Base-by-base conservation (phyloP, 1,140 invertebrate species). In the Zaprionus gabonicus region DNA sequence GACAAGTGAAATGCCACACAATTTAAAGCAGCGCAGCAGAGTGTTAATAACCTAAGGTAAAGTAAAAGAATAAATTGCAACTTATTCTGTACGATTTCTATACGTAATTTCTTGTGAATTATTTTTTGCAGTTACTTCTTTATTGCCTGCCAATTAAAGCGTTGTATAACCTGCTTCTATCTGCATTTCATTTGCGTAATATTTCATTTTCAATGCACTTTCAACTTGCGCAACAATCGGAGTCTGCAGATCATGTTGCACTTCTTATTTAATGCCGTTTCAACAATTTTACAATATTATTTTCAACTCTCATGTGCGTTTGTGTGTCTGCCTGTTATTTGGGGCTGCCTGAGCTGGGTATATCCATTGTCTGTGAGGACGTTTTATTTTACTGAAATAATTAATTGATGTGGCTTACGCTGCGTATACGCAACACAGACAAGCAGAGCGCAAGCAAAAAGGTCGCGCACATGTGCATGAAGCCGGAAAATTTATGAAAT, bases 401-500 rank as follows among this genome's bases (percentile, higher is more conserved):
- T 87, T 86, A 80, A 86, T 87, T 82, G 38, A 23, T 58, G 23
- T 31, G 53, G 41, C 53, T 55, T 65, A 68, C 34, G 44, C 67
- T 55, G 66, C 65, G 69, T 68, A 77, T 84, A 68, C 73, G 69
- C 66, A 73, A 65, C 44, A 65, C 44, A 53, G 12, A 67, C 23
- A 41, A 13, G 17, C 27, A 20, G 25, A 17, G 36, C 15, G 31
- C 44, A 7, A 46, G 27, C 68, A n/a, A 10, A 58, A 57, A 71
- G 72, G 49, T 77, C 25, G 13, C 56, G 51, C 60, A 67, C 59
- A 59, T 70, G 71, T 62, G 36, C 64, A 64, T 12, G 49, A 76
- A 76, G 58, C 57, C 51, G 67, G 68, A 67, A 79, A 79, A 71
- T 76, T 67, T 76, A 79, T 79, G 62, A 76, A 70, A 71, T 67